A percentile compares a stretch with the other conserved stretches of the same genome.
Conservation (phyloP, 37 sponge, comb jelly and placozoan species). For the Aplysina aerophoba region DNA sequence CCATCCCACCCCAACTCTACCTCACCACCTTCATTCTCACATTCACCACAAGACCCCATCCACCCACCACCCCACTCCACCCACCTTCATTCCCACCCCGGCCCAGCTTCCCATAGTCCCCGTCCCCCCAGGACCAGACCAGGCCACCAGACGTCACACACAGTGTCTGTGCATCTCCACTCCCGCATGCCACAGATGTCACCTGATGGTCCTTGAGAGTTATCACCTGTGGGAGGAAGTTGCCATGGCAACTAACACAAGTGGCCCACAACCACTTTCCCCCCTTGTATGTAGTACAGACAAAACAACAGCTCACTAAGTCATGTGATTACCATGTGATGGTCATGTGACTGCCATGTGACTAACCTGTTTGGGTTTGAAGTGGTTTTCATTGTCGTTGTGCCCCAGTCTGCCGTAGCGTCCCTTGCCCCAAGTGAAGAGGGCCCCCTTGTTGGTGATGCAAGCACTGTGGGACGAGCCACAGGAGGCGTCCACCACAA, state of each 20-base stretch:
- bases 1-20: background rate
- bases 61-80: background rate
- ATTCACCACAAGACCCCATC: too few relatives aligned
- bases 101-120: constrained; percentile 97
- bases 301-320: too few relatives aligned
- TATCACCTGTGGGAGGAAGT: constrained; percentile 50
- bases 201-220: constrained; percentile 73
- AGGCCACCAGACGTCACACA: constrained; percentile 60
- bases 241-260: background rate
- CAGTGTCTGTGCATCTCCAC: constrained; percentile 95
- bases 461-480: constrained; percentile 98
- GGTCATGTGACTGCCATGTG: background rate
- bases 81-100: constrained; percentile 91
- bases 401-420: constrained; percentile 96
- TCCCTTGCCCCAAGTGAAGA: constrained; percentile 98
- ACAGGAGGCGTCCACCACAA: constrained; percentile 76
- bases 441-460: constrained; percentile 78
- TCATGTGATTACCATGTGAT: background rate
- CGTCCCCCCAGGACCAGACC: constrained; percentile 97
- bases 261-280: background rate
- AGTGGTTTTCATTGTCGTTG: constrained; percentile 87
- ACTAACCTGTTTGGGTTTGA: constrained; percentile 88
- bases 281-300: too few relatives aligned
- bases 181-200: constrained; percentile 86
- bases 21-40: constrained; percentile 84